Evolutionary conservation across 2,797 vertebrate species (phyloP), one percentile per base, ranked within the genome.

Genomic region (Danio jaintianensis): DNA sequence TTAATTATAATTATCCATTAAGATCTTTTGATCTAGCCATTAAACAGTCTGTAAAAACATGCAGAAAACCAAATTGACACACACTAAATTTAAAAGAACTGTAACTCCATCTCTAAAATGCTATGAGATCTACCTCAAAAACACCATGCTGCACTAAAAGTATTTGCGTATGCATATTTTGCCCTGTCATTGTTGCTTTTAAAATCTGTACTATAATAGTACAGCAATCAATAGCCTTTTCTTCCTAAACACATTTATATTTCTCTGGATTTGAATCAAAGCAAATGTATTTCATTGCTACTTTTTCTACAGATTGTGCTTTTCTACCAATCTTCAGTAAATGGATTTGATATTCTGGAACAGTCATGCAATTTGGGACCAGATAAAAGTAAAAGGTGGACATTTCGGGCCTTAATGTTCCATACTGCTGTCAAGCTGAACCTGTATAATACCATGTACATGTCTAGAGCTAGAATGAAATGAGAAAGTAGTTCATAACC

Each of bases 391-490:
- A 6, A 52, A 50, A 10, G 9, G 22, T 45, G 16, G 22, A 69
- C n/a, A 53, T 52, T 40, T n/a, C n/a, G 16, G 15, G 29, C 36
- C 38, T 6, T n/a, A 5, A 15, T 6, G 8, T 56, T 15, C 13
- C 68, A 18, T 7, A 7, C 53, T 56, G n/a, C 40, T 72, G 38
- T 55, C 20, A 38, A n/a, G 55, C 15, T 16, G 20, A 67, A 13
- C 15, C 20, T 45, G 40, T 11, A 45, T 55, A 55, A 69, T 40
- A 61, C 12, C 2, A 45, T 29, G 10, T 40, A 12, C 22, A 50
- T 40, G 76, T 43, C 55, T 22, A 22, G 36, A 22, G 45, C 61
- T 22, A 20, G 12, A 78, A 70, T 58, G 29, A 69, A 69, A 50
- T 61, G 1, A 47, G 18, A 40, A 16, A 48, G 69, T 3, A 61